Evolutionary conservation across 2,113 vertebrate species (phyloP), one percentile per base, ranked within the genome.

Genomic region (Abramis brama): DNA sequence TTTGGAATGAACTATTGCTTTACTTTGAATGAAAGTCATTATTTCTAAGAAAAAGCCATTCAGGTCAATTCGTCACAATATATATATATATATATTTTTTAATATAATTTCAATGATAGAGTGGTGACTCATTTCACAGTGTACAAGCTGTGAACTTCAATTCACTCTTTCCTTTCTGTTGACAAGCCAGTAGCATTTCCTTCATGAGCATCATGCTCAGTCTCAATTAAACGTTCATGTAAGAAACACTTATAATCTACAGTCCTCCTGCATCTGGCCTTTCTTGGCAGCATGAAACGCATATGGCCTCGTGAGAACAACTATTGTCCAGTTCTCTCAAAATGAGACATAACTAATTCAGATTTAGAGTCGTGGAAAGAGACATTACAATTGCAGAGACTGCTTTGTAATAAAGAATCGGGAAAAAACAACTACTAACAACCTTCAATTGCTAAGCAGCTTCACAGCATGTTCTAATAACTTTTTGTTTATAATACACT

Each of bases 281-380:
- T 74, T 47, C 47, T 50, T 85, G 85, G 60, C 68, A 84, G 39
- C 36, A 78, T 21, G 50, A 6, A 68, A 84, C 25, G 12, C 71
- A 78, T 73, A 86, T 15, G 57, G 25, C 73, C 73, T 74, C 55
- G n/a, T 85, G 55, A 60, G 23, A 64, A 70, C 80, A 70, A 55
- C 64, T 47, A 81, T 21, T 64, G 39, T 47, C 79, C 62, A 82
- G 70, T 55, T 82, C 6, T 33, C 19, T 33, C 45, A 50, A 47
- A 81, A 45, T 66, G 79, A n/a, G 1, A 25, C 36, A 25, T 70
- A 36, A n/a, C 45, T 52, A 23, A 52, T 82, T 82, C 45, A 36
- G 23, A n/a, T 73, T 77, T 77, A 68, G 52, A 60, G 55, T 82
- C 36, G 30, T 81, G 19, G 6, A 80, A 64, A 71, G 57, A 45